A percentile compares a stretch with the other conserved stretches of the same genome.
Evolutionary conservation across 1,140 invertebrate species (phyloP).

Genomic region (Frieseomelitta varia): DNA sequence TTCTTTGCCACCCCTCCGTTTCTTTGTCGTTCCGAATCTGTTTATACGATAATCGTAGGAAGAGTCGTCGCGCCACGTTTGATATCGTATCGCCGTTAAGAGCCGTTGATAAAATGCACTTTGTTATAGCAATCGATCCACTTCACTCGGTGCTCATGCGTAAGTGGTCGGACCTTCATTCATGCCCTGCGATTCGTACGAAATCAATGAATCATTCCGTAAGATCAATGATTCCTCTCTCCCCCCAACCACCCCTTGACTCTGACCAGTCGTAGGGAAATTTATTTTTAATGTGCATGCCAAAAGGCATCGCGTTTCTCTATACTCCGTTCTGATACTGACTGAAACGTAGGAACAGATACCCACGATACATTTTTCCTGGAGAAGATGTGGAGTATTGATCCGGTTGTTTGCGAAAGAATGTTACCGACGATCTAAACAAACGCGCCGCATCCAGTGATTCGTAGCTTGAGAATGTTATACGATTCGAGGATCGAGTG

Average conservation of each 20-base stretch:
- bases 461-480: neutral
- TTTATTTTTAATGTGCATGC: neutral
- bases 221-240: neutral
- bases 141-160: slow-evolving; percentile 20
- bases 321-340: neutral
- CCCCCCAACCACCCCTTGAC: no score
- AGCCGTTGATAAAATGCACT: slow-evolving; percentile 67
- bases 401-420: slow-evolving; percentile 39
- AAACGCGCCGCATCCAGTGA: neutral
- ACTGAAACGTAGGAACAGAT: slow-evolving; percentile 12
- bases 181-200: slow-evolving; percentile 15
- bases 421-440: slow-evolving; percentile 29
- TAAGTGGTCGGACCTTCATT: slow-evolving; percentile 26
- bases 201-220: slow-evolving; percentile 39
- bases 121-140: slow-evolving; percentile 49
- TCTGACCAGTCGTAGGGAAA: neutral
- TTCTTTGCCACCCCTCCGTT: neutral
- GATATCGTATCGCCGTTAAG: slow-evolving; percentile 60
- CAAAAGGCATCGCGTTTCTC: neutral
- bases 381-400: slow-evolving; percentile 35
- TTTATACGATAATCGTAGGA: neutral
- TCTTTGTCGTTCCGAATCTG: neutral
- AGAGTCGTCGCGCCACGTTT: slow-evolving; percentile 12
- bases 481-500: neutral
- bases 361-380: slow-evolving; percentile 33